A percentile compares a stretch with the other conserved stretches of the same genome.
phyloP scores from a whole-genome alignment of 2,888 invertebrate genomes.

The Yponomeuta evonymella region DNA sequence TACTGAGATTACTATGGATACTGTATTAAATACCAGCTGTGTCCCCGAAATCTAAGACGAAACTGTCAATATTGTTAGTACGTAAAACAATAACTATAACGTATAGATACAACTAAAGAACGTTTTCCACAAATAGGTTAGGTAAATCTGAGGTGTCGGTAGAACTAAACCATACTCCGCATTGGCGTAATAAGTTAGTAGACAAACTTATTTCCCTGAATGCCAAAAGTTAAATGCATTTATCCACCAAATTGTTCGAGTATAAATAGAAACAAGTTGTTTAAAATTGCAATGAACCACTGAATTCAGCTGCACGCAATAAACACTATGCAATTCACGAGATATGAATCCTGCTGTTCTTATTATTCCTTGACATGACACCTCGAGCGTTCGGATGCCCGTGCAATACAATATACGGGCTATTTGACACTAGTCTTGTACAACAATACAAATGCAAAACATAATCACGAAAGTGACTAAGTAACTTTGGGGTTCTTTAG shows the following conservation, averaged over 20 bases:
- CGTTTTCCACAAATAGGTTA: neutral
- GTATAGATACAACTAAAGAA: too few relatives aligned
- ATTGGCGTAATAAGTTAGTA: neutral
- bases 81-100: too few relatives aligned
- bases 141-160: neutral
- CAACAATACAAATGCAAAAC: conserved; percentile 20
- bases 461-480: neutral
- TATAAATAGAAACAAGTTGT: neutral
- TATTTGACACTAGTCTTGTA: too few relatives aligned
- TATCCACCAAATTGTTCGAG: neutral
- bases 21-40: too few relatives aligned
- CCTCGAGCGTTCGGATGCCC: neutral
- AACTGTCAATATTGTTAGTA: too few relatives aligned
- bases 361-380: neutral
- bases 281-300: conserved; percentile 1
- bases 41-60: too few relatives aligned
- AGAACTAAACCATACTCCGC: neutral
- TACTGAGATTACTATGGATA: too few relatives aligned
- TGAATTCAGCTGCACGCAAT: neutral
- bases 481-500: neutral
- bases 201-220: neutral
- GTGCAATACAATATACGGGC: neutral
- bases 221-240: neutral
- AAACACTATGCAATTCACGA: neutral
- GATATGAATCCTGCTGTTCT: neutral